Conservation (phyloP, 2,113 vertebrate species). For the Sigmodon hispidus region DNA sequence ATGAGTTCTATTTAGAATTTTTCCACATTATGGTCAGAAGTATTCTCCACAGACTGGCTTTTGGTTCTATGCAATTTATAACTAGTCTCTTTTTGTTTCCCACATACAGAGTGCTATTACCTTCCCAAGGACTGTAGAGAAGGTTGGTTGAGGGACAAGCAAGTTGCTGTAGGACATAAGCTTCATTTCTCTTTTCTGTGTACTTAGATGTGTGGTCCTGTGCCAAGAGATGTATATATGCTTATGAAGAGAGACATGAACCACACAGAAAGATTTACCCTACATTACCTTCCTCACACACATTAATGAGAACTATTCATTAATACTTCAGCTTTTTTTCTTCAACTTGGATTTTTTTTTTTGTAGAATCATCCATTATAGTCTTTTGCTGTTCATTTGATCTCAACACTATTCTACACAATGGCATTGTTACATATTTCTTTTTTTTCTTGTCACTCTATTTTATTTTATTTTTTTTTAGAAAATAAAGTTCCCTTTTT, state of each 20-base stretch:
- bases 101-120: not conserved
- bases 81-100: not conserved
- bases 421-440: no score
- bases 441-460: no score
- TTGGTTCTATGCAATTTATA: conserved; percentile 14
- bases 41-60: not conserved
- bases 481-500: no score
- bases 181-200: not conserved
- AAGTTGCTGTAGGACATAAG: not conserved
- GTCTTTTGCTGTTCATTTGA: no score
- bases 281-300: not conserved
- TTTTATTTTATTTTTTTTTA: no score
- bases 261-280: not conserved
- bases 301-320: not conserved
- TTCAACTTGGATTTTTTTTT: not conserved
- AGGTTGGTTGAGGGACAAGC: not conserved
- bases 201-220: not conserved
- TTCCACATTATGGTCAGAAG: not conserved
- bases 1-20: conserved; percentile 37
- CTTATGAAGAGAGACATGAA: not conserved
- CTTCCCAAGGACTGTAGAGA: not conserved
- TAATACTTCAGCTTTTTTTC: not conserved
- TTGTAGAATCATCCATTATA: not conserved
- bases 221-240: not conserved
- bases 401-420: no score